Evolutionary conservation across 30 jellyfish, hydroid and myxozoan species (phyloP).

Genomic region (Haliclystus octoradiatus): DNA sequence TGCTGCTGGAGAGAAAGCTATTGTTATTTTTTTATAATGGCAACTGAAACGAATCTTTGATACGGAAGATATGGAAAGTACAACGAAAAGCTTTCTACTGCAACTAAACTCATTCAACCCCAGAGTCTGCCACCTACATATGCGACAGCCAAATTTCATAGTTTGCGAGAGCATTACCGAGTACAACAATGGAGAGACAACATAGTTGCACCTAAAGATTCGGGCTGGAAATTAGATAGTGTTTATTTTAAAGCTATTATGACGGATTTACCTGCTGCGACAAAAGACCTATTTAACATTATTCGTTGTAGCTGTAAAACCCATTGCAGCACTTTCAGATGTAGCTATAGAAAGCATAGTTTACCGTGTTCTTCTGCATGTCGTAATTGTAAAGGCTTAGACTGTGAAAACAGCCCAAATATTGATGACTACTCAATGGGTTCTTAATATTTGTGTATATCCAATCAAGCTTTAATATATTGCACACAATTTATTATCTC

Average conservation of each 20-base stretch:
- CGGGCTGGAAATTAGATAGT: slow-evolving; percentile 24
- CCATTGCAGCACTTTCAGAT: slow-evolving; percentile 14
- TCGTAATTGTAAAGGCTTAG: slow-evolving; percentile 9
- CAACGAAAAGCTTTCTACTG: slow-evolving; percentile 21
- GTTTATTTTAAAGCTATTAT: slow-evolving; percentile 7
- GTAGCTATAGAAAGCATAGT: slow-evolving; percentile 17
- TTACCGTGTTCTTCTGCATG: slow-evolving; percentile 30
- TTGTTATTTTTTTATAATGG: slow-evolving; percentile 18
- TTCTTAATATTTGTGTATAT: too few species aligned
- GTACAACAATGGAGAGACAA: slow-evolving; percentile 19
- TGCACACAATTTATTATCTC: too few species aligned
- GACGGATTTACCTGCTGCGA: slow-evolving; percentile 32
- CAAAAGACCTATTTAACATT: too few species aligned
- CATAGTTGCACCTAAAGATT: too few species aligned
- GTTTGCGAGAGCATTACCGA: slow-evolving; percentile 19
- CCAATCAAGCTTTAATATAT: too few species aligned
- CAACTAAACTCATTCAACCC: background rate
- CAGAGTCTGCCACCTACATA: slow-evolving; percentile 42
- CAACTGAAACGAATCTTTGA: slow-evolving; percentile 8
- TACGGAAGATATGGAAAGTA: slow-evolving; percentile 8
- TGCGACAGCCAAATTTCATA: slow-evolving; percentile 22
- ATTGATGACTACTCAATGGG: too few species aligned
- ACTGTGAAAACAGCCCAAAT: too few species aligned
- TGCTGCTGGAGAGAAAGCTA: slow-evolving; percentile 27
- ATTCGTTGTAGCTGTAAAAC: too few species aligned